A percentile compares a stretch with the other conserved stretches of the same genome.
phyloP scores from a whole-genome alignment of 2,888 invertebrate genomes.

The Villa cingulata region DNA sequence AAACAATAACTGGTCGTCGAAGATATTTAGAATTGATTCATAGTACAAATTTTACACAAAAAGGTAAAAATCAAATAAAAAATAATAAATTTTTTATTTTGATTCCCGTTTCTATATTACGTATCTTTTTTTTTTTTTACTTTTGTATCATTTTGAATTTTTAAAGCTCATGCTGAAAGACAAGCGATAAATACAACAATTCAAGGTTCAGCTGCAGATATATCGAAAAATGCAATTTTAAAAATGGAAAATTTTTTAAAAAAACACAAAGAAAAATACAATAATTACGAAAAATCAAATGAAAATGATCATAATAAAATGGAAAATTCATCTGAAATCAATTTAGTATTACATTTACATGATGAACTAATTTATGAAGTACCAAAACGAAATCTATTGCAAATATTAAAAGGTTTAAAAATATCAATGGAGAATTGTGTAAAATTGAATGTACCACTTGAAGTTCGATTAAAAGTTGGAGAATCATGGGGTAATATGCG shows the following conservation, averaged over 20 bases:
- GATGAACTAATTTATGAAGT: slow-evolving; percentile 95
- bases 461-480: slow-evolving; percentile 76
- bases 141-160: neutral
- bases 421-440: slow-evolving; percentile 68
- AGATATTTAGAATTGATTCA: slow-evolving; percentile 65
- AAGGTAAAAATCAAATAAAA: slow-evolving; percentile 40
- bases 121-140: slow-evolving; percentile 10
- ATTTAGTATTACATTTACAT: slow-evolving; percentile 80
- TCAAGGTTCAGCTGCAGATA: slow-evolving; percentile 94
- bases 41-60: slow-evolving; percentile 43
- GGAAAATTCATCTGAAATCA: too few species aligned
- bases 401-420: slow-evolving; percentile 51
- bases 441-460: slow-evolving; percentile 61
- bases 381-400: slow-evolving; percentile 40
- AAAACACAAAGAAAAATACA: slow-evolving; percentile 30
- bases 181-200: slow-evolving; percentile 92
- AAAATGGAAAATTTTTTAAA: slow-evolving; percentile 49
- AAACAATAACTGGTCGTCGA: slow-evolving; percentile 66
- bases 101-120: neutral
- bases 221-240: slow-evolving; percentile 83
- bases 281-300: slow-evolving; percentile 8
- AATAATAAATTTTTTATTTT: too few species aligned
- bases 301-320: slow-evolving; percentile 12
- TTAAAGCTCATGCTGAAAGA: slow-evolving; percentile 73
- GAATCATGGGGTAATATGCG: slow-evolving; percentile 55